Conservation (phyloP, 2,113 vertebrate genomes). For the Tachysurus vachellii region DNA sequence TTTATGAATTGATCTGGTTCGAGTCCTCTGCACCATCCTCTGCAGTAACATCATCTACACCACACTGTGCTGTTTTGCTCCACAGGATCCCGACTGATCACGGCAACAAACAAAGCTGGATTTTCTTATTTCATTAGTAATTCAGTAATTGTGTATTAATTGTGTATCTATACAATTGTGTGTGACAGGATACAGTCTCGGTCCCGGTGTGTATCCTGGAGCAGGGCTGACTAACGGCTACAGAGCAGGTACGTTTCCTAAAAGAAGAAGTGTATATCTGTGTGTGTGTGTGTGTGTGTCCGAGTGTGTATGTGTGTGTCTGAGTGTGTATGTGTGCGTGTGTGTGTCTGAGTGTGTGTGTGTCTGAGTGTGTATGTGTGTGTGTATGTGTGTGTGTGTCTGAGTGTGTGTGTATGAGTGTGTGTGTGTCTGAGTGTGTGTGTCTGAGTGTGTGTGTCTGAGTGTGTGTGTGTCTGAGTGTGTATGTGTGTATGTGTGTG, state of each 20-base stretch:
- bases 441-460: too few species aligned
- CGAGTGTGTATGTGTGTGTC: too few species aligned
- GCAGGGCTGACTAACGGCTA: constrained; percentile 59
- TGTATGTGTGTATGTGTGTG: too few species aligned
- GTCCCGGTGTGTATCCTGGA: constrained; percentile 66
- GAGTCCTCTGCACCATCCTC: constrained; percentile 1
- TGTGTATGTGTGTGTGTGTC: too few species aligned
- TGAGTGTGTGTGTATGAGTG: background rate
- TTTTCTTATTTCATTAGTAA: background rate
- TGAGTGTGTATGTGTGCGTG: too few species aligned
- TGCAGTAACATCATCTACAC: constrained; percentile 3
- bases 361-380: too few species aligned
- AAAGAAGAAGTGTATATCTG: too few species aligned
- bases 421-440: too few species aligned
- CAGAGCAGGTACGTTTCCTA: constrained; percentile 49
- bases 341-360: too few species aligned
- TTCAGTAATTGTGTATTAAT: background rate
- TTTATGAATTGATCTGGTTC: too few species aligned
- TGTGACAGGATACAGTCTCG: constrained; percentile 64
- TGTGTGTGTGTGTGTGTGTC: background rate
- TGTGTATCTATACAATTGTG: constrained; percentile 35
- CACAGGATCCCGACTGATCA: constrained; percentile 2
- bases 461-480: too few species aligned
- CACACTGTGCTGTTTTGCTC: constrained; percentile 6
- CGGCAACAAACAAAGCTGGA: background rate